Conservation (phyloP, 2,888 invertebrate species). For the Germaria angustata region DNA sequence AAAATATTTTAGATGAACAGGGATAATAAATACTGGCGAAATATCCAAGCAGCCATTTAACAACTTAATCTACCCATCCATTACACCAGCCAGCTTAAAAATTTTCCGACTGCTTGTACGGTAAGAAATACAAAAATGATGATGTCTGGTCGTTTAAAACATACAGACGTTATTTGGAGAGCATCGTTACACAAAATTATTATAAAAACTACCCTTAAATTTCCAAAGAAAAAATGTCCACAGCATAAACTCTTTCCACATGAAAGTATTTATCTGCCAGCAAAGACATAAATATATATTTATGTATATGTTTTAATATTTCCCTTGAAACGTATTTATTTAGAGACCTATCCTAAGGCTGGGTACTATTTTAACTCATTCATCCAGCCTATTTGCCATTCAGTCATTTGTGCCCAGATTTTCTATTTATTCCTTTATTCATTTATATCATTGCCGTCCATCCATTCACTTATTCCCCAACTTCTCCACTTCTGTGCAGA, state of each 20-base stretch:
- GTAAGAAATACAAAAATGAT: conserved; percentile 17
- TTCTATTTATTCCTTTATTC: conserved; percentile 28
- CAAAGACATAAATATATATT: neutral
- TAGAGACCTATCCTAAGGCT: conserved; percentile 43
- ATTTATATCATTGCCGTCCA: conserved; percentile 31
- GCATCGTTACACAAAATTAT: conserved; percentile 51
- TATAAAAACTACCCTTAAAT: conserved; percentile 48
- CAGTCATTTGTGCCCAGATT: conserved; percentile 2
- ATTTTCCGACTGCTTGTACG: neutral
- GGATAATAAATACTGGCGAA: conserved; percentile 30
- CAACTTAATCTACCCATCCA: conserved; percentile 16
- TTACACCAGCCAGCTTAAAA: neutral
- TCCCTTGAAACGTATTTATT: conserved; percentile 44
- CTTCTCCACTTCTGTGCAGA: conserved; percentile 37
- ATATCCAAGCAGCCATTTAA: conserved; percentile 34
- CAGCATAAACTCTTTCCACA: conserved; percentile 42
- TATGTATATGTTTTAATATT: neutral
- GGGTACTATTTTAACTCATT: conserved; percentile 28
- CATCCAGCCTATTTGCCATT: conserved; percentile 14
- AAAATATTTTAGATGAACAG: conserved; percentile 8
- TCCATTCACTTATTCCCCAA: conserved; percentile 11
- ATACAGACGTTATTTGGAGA: conserved; percentile 58
- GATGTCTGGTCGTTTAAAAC: conserved; percentile 50
- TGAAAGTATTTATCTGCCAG: conserved; percentile 38
- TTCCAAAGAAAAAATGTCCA: conserved; percentile 12